Conservation (phyloP, 2,113 vertebrate genomes). For the Anhinga rufa region DNA sequence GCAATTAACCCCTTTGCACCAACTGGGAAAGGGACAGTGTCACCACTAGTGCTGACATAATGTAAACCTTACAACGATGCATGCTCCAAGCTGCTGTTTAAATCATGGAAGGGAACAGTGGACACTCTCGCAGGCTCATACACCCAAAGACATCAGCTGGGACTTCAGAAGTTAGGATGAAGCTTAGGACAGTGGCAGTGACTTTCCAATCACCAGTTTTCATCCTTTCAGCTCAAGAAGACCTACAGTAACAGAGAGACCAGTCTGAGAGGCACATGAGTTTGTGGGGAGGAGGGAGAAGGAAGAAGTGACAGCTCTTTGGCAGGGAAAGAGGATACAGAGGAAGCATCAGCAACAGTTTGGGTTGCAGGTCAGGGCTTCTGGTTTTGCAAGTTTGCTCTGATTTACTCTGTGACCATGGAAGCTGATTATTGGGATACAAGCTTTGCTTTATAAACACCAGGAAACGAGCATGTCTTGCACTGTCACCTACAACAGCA, state of each 20-base stretch:
- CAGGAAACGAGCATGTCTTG: background rate
- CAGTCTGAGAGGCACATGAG: background rate
- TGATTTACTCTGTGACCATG: background rate
- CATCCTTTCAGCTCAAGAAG: slow-evolving; percentile 32
- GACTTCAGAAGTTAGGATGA: background rate
- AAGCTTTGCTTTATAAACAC: background rate
- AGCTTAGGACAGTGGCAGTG: background rate
- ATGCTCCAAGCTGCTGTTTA: slow-evolving; percentile 7
- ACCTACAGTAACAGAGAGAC: slow-evolving; percentile 20
- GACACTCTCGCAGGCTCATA: background rate
- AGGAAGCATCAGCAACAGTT: background rate
- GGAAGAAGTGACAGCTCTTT: background rate
- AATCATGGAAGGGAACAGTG: background rate
- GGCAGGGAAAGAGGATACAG: background rate
- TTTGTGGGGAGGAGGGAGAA: background rate
- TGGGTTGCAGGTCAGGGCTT: background rate
- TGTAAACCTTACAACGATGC: slow-evolving; percentile 23
- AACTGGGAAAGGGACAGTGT: background rate
- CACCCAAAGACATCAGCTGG: background rate
- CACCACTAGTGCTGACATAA: background rate
- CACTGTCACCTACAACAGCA: background rate
- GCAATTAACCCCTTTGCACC: background rate
- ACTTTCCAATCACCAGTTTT: background rate
- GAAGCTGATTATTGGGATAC: background rate
- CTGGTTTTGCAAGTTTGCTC: background rate